A percentile compares a stretch with the other conserved stretches of the same genome.
phyloP scores from a whole-genome alignment of 2,113 vertebrate genomes.

The Hemicordylus capensis region DNA sequence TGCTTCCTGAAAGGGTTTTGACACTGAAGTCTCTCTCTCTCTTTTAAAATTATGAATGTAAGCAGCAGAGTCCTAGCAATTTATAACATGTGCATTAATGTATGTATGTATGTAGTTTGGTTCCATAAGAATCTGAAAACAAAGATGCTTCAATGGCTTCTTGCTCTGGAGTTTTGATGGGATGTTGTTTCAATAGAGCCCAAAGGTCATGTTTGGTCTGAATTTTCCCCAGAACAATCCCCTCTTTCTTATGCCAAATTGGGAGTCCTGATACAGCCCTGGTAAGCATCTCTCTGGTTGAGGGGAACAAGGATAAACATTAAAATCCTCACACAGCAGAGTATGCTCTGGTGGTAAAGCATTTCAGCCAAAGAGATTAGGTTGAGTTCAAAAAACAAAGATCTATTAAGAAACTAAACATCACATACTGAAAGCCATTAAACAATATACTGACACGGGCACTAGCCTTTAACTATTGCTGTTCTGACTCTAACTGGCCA shows the following conservation, averaged over 20 bases:
- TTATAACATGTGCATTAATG: neutral
- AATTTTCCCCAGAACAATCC: neutral
- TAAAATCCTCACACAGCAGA: too few relatives aligned
- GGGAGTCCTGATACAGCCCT: neutral
- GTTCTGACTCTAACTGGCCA: too few relatives aligned
- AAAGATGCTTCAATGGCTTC: neutral
- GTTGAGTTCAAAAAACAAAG: too few relatives aligned
- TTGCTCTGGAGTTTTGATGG: neutral
- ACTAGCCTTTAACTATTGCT: too few relatives aligned
- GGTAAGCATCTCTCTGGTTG: neutral
- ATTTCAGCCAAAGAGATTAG: too few relatives aligned
- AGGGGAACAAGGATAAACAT: too few relatives aligned
- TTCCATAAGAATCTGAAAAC: neutral
- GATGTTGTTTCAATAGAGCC: neutral
- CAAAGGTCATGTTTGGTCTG: neutral
- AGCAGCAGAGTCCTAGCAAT: neutral
- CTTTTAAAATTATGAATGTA: neutral
- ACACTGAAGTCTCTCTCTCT: neutral
- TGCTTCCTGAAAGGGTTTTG: neutral
- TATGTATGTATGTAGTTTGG: too few relatives aligned
- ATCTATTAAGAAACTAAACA: too few relatives aligned
- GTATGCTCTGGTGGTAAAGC: too few relatives aligned
- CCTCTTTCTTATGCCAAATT: neutral
- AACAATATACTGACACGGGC: too few relatives aligned
- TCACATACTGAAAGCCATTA: too few relatives aligned